These are phyloP conservation scores for Moxostoma hubbsi DNA, from an alignment of 2,797 vertebrate genomes.

Conservation along the genomic window DNA sequence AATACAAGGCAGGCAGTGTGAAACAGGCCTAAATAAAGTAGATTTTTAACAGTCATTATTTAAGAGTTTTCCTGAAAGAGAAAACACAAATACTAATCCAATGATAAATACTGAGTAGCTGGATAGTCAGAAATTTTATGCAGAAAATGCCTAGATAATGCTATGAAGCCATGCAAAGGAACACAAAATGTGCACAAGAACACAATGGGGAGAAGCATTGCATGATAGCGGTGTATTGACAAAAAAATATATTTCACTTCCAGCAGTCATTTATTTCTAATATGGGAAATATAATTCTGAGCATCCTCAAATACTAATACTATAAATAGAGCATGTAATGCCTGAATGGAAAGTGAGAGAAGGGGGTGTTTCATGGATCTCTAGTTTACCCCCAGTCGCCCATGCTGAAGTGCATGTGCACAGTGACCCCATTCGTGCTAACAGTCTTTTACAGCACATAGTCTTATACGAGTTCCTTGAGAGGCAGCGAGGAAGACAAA, in stretches of 20 bases:
- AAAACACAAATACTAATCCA: background rate
- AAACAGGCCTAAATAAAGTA: no score
- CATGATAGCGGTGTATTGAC: no score
- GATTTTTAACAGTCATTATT: background rate
- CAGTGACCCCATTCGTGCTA: conserved; percentile 41
- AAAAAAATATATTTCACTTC: background rate
- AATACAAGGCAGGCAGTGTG: no score
- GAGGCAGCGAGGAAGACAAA: conserved; percentile 34
- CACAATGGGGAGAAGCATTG: background rate
- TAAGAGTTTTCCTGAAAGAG: background rate
- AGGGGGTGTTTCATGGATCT: background rate
- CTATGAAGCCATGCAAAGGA: background rate
- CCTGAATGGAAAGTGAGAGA: background rate
- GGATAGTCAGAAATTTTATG: background rate
- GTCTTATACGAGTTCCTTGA: conserved; percentile 50
- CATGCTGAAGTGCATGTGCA: conserved; percentile 35
- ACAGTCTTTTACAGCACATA: conserved; percentile 54
- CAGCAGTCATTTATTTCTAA: background rate
- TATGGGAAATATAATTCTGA: background rate
- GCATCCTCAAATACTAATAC: background rate
- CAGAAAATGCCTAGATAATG: background rate
- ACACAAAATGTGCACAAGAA: background rate
- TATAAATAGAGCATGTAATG: background rate
- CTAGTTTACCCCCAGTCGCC: conserved; percentile 58
- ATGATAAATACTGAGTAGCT: background rate